Evolutionary conservation across 2,797 vertebrate species (phyloP).

Genomic region (Sebastes reedi): DNA sequence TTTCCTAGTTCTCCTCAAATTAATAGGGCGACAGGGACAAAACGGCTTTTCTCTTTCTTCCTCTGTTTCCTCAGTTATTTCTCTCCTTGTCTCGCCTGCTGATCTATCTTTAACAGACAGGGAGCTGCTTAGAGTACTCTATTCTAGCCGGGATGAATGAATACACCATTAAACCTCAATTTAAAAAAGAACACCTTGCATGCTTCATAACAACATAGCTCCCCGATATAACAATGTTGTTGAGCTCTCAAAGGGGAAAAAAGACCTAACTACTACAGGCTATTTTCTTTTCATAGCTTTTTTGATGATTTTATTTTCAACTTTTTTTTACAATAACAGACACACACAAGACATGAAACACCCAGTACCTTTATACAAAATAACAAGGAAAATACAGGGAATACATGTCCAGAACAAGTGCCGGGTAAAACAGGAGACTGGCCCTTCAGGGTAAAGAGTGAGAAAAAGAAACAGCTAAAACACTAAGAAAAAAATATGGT

Average conservation of each 20-base stretch:
- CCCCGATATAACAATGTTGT: not conserved
- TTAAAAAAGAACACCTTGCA: constrained; percentile 30
- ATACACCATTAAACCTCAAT: constrained; percentile 43
- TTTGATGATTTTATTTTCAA: no score
- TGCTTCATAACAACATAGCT: constrained; percentile 24
- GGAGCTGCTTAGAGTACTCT: constrained; percentile 53
- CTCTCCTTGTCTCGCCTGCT: constrained; percentile 55
- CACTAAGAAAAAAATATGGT: no score
- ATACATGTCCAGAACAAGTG: no score
- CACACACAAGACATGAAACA: no score
- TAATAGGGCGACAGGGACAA: constrained; percentile 82
- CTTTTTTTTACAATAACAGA: no score
- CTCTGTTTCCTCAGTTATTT: constrained; percentile 59
- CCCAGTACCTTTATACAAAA: no score
- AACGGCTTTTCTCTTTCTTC: constrained; percentile 72
- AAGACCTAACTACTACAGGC: not conserved
- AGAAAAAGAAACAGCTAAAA: no score
- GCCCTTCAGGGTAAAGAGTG: no score
- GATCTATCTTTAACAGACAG: constrained; percentile 67
- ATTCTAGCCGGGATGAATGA: constrained; percentile 34
- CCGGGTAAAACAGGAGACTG: no score
- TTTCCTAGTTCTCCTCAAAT: constrained; percentile 82
- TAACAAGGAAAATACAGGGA: no score
- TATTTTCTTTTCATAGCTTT: not conserved
- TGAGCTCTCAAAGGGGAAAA: constrained; percentile 8